Evolutionary conservation across 2,797 vertebrate genomes (phyloP).

Genomic region (Dipus sagitta): DNA sequence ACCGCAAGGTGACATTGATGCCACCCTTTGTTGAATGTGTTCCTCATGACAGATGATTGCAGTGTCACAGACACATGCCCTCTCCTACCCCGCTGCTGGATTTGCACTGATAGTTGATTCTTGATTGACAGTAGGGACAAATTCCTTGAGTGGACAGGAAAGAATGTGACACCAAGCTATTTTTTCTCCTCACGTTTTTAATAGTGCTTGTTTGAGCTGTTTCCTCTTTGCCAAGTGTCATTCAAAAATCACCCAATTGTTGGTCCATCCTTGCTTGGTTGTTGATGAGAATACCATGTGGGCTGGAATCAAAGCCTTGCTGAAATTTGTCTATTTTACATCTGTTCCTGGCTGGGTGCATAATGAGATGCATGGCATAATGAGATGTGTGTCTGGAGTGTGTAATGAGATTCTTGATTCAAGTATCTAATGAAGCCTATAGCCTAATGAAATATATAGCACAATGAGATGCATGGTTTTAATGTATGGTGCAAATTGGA

Average conservation of each 20-base stretch:
- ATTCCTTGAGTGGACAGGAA: slow-evolving; percentile 74
- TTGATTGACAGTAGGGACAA: slow-evolving; percentile 69
- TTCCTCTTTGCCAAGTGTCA: slow-evolving; percentile 78
- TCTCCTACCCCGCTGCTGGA: slow-evolving; percentile 53
- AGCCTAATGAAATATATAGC: slow-evolving; percentile 83
- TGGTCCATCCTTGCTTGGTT: slow-evolving; percentile 73
- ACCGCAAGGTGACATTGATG: slow-evolving; percentile 78
- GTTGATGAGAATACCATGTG: slow-evolving; percentile 79
- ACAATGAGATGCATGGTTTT: slow-evolving; percentile 75
- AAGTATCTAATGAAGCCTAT: slow-evolving; percentile 83
- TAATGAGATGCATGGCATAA: slow-evolving; percentile 82
- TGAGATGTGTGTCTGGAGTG: slow-evolving; percentile 84
- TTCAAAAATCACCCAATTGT: slow-evolving; percentile 80
- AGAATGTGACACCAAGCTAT: slow-evolving; percentile 78
- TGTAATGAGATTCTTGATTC: slow-evolving; percentile 85
- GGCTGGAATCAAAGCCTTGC: slow-evolving; percentile 76
- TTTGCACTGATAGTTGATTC: slow-evolving; percentile 71
- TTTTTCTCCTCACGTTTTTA: slow-evolving; percentile 68
- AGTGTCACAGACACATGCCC: slow-evolving; percentile 71
- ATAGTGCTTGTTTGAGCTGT: slow-evolving; percentile 63
- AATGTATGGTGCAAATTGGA: slow-evolving; percentile 66
- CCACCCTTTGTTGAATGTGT: slow-evolving; percentile 62
- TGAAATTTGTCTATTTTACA: slow-evolving; percentile 81
- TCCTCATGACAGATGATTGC: slow-evolving; percentile 73
- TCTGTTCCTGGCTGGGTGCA: slow-evolving; percentile 79